Base-by-base conservation (phyloP, 2,113 vertebrate species). In the Orcinus orca region DNA sequence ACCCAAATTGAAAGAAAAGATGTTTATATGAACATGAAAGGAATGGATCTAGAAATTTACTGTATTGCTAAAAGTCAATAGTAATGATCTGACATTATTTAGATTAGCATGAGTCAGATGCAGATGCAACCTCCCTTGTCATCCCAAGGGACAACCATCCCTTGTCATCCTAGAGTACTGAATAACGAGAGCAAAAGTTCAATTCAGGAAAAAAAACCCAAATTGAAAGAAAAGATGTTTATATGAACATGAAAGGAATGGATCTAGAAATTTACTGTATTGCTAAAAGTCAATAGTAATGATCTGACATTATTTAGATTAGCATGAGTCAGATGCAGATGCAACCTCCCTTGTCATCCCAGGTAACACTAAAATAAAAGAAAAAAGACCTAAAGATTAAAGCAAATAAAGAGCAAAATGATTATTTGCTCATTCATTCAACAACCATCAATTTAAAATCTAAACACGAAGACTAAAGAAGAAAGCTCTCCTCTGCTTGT, bases 1-100 rank as follows among this genome's bases (percentile, higher is more conserved):
- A 29, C 70, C 73, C 67, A 89, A 60, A 95, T 53, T 41, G 29
- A 77, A 89, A 93, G 53, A 94, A 95, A 96, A 95, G 68, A 88
- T 79, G 63, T 97, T 96, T 95, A 73, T 80, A 93, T 80, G 84
- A 95, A 95, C 93, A 94, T 81, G 47, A 97, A 96, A 97, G 74
- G 73, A 83, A 80, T 25, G 18, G 79, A 90, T 67, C 73, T 95
- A 53, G 76, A 89, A 94, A 47, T 20, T 77, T 77, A 87, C 36
- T 82, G 2, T 80, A 77, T 77, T 88, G 31, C 62, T 88, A 58
- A 79, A 36, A 91, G 53, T 86, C 38, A 44, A 73, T 9, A 55
- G 53, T n/a, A 88, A 83, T 47, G 76, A 95, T 60, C 29, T 62
- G 41, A 84, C 33, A 8, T 88, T 68, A 63, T 38, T 53, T 79